Evolutionary conservation across 2,797 vertebrate genomes (phyloP), one percentile per base, ranked within the genome.

Genomic region (Ataeniobius toweri): DNA sequence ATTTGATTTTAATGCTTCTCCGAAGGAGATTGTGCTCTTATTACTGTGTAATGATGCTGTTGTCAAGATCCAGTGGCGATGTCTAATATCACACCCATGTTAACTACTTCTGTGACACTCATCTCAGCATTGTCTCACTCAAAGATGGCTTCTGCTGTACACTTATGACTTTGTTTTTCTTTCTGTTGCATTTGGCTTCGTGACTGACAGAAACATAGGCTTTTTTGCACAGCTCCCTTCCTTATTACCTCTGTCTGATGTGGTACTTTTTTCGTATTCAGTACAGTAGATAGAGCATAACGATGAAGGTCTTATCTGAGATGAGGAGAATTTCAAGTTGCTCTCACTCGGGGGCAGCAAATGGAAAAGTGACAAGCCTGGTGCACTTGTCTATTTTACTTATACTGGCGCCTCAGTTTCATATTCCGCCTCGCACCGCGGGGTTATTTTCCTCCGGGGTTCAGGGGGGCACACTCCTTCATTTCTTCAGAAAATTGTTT

Each of bases 401-500:
- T 97, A 97, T 95, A 94, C 95, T 92, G 92, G 41, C 94, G 96
- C 95, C 94, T 96, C 96, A 95, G 94, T 96, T 97, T 97, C 95
- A 93, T 96, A 97, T 97, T 98, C 97, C 92, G 95, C 96, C 93
- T 92, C 96, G 95, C 97, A 96, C 93, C 91, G 93, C 89, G 84
- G 95, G 95, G 94, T 97, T 97, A 97, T 97, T 97, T 97, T 98
- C 97, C 97, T 97, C 95, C 95, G 94, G 97, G 97, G 97, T 97
- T 99, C 96, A 97, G 94, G 90, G 97, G 98, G 98, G 97, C 97
- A 98, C 85, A 94, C 96, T 93, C 97, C 98, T 99, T 97, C 98
- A 99, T 99, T 99, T 99, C 97, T 96, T 96, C 96, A 97, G 98
- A 99, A 99, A 99, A 99, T 99, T 99, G 98, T 99, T 99, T 99